Evolutionary conservation across 2,888 invertebrate species (phyloP), one percentile per base, ranked within the genome.

Genomic region (Autographa pulchrina): DNA sequence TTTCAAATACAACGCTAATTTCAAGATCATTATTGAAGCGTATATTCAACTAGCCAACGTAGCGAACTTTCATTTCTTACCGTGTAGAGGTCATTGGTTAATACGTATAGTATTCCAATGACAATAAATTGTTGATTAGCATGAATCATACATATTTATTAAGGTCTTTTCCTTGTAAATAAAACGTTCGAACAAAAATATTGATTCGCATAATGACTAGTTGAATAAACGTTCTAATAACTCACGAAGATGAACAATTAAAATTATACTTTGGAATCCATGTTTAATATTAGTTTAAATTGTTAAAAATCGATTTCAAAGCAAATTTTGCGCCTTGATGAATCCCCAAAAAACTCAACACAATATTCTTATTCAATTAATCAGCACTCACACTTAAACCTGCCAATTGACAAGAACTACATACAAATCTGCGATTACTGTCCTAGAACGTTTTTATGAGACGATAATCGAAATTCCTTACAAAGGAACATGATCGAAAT

Each of bases 11-110:
- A 77, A 82, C 68, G 62, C 61, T 35, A 66, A 76, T 79, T 78
- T 81, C 84, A 89, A 89, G 87, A 89, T 90, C 85, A 86, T 80
- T 85, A 81, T 76, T 84, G 72, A 63, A 65, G 35, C 79, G 75
- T 60, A 75, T 71, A 66, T 78, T 70, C 72, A 76, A 71, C 72
- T 63, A 65, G 48, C 68, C 65, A 76, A 62, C 68, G 65, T 64
- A 64, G 64, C 62, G 35, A 76, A 82, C 84, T 83, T 85, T 84
- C 81, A 82, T 77, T 84, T 84, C 71, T 74, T 75, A 69, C 68
- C 65, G 61, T 62, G 68, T 75, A 72, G 72, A 85, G 85, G 85
- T 81, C 85, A 78, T 74, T 77, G 41, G 69, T 71, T 77, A 58
- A 48, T 70, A 81, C 74, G 52, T 69, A 69, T 52, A 72, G 54